Conservation (phyloP, 2,797 vertebrate species). For the Melanotaenia parkinsoni region DNA sequence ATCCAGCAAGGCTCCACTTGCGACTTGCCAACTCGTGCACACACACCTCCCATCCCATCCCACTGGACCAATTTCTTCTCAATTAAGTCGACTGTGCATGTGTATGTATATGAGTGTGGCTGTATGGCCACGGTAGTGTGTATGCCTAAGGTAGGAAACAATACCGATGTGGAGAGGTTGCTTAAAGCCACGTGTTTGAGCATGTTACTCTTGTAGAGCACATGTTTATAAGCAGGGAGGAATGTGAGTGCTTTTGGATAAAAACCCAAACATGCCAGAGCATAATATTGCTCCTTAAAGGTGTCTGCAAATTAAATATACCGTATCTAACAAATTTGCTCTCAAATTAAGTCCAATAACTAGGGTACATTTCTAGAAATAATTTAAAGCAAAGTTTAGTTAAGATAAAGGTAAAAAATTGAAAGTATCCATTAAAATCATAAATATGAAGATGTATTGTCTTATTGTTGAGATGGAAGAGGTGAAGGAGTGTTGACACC, state of each 20-base stretch:
- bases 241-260: conserved; percentile 2
- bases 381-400: neutral
- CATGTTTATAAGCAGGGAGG: neutral
- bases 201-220: conserved; percentile 12
- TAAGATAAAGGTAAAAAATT: neutral
- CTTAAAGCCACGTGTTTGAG: conserved; percentile 35
- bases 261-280: no score
- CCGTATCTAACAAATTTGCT: neutral
- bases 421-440: conserved; percentile 4
- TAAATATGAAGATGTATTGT: neutral
- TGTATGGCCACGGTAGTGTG: neutral
- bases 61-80: conserved; percentile 79
- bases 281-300: neutral
- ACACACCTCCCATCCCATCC: conserved; percentile 58
- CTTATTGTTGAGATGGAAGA: conserved; percentile 17
- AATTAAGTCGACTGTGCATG: conserved; percentile 72
- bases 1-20: conserved; percentile 72
- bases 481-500: conserved; percentile 39
- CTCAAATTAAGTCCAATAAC: neutral
- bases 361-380: neutral
- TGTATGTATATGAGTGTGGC: conserved; percentile 22
- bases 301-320: neutral
- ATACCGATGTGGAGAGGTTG: conserved; percentile 38
- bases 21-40: conserved; percentile 55
- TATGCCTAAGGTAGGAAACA: conserved; percentile 19